Base-by-base conservation (phyloP, 2,888 invertebrate genomes). In the Mechanitis messenoides region DNA sequence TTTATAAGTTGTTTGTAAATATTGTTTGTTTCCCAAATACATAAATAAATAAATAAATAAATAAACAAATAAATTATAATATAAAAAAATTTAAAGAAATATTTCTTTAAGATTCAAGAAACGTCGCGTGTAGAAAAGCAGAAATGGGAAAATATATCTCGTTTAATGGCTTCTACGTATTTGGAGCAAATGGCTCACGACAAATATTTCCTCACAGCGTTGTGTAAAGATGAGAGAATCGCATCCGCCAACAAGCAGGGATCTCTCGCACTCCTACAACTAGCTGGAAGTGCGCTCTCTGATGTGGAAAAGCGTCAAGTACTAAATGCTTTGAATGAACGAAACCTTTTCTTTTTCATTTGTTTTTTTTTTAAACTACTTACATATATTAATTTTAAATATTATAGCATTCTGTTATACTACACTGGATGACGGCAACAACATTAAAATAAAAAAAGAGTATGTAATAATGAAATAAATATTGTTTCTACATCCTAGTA, bases 121-220 rank as follows among this genome's bases (percentile, higher is more conserved):
- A 80, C 84, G 74, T 84, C 86, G 60, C 80, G 79, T 12, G 77
- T 83, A 60, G 84, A 87, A 74, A 84, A 83, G 75, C 87, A 87
- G 64, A 83, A 74, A 71, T 71, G 76, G 56, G 75, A 84, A 61
- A 82, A 83, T 75, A 84, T 85, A 71, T 83, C 83, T 61, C 82
- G 86, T 55, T 73, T 88, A 76, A 87, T 90, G 87, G 83, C 87
- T 57, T 87, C 87, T 56, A 87, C 87, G 77, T 90, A 88, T 79
- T 81, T 90, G 75, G 84, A 85, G 69, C 80, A 85, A 75, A 90
- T 90, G 89, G 87, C 88, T 58, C 85, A 88, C 70, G 89, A 90
- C 76, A 88, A 89, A 79, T 80, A 88, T 77, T 90, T 89, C 70
- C 80, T 89, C 66, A 84, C 77, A 56, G 78, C 77, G 55, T 72